Evolutionary conservation across 1,140 invertebrate species (phyloP).

Genomic region (Coelopa frigida): DNA sequence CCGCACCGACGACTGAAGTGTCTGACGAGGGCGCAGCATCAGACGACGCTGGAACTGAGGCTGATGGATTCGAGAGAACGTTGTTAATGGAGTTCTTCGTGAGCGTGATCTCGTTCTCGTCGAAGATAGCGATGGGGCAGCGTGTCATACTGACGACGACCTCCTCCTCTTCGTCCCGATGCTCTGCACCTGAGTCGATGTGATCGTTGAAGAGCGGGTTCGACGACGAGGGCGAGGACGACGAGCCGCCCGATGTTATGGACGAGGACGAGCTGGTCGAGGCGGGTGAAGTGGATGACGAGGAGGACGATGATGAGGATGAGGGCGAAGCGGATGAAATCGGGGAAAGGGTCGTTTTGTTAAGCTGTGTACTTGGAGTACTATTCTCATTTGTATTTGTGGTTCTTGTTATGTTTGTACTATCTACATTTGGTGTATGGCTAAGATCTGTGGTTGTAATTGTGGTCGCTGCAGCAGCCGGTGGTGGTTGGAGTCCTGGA

Average conservation of each 20-base stretch:
- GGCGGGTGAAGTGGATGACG: slow-evolving; percentile 24
- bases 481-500: too few relatives aligned
- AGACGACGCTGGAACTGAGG: slow-evolving; percentile 2
- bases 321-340: slow-evolving; percentile 13
- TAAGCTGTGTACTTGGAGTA: slow-evolving; percentile 2
- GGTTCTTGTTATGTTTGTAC: too few relatives aligned
- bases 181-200: slow-evolving; percentile 10
- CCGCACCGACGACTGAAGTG: neutral
- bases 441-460: slow-evolving; percentile 9
- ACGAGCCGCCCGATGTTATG: slow-evolving; percentile 5
- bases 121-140: slow-evolving; percentile 37
- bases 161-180: neutral
- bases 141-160: slow-evolving; percentile 1
- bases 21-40: neutral
- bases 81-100: slow-evolving; percentile 30
- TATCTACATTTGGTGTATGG: slow-evolving; percentile 10
- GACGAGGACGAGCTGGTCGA: slow-evolving; percentile 13
- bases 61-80: slow-evolving; percentile 16
- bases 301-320: slow-evolving; percentile 22
- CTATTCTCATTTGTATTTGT: neutral
- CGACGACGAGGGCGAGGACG: slow-evolving; percentile 7
- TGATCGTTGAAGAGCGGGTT: slow-evolving; percentile 14
- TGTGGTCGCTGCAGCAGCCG: slow-evolving; percentile 10
- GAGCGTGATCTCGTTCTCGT: slow-evolving; percentile 40
- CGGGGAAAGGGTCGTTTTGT: slow-evolving; percentile 12